These are phyloP conservation scores for Centropyge bicolor DNA, from an alignment of 2,797 vertebrate genomes.

Conservation along the genomic window DNA sequence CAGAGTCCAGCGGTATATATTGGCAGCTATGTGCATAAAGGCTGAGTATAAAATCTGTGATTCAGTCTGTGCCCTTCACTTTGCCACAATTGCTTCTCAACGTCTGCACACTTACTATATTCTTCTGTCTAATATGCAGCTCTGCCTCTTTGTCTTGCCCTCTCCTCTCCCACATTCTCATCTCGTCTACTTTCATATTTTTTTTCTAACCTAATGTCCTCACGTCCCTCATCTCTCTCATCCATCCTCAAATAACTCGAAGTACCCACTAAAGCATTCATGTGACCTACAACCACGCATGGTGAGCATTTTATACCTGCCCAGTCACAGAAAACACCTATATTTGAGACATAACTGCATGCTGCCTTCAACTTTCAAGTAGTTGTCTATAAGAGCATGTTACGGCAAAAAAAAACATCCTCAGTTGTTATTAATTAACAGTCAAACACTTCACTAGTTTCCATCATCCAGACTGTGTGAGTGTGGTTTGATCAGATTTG, in stretches of 20 bases:
- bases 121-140: slow-evolving; percentile 16
- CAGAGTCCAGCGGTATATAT: neutral
- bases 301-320: neutral
- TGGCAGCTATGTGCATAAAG: slow-evolving; percentile 18
- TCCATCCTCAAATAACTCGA: neutral
- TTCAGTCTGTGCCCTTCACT: slow-evolving; percentile 16
- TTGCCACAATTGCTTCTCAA: neutral
- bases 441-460: neutral
- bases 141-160: neutral
- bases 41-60: slow-evolving; percentile 22
- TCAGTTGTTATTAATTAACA: neutral
- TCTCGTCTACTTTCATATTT: neutral
- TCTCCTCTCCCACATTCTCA: slow-evolving; percentile 9
- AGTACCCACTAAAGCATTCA: slow-evolving; percentile 6
- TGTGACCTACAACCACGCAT: neutral
- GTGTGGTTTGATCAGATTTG: neutral
- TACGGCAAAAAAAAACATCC: neutral
- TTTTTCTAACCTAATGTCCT: neutral
- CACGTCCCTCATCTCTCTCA: neutral
- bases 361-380: slow-evolving; percentile 14
- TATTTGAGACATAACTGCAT: neutral
- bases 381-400: neutral
- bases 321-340: slow-evolving; percentile 5
- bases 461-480: neutral
- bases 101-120: slow-evolving; percentile 2